Evolutionary conservation across 1,140 invertebrate species (phyloP).

Genomic region (Brachionus plicatilis): DNA sequence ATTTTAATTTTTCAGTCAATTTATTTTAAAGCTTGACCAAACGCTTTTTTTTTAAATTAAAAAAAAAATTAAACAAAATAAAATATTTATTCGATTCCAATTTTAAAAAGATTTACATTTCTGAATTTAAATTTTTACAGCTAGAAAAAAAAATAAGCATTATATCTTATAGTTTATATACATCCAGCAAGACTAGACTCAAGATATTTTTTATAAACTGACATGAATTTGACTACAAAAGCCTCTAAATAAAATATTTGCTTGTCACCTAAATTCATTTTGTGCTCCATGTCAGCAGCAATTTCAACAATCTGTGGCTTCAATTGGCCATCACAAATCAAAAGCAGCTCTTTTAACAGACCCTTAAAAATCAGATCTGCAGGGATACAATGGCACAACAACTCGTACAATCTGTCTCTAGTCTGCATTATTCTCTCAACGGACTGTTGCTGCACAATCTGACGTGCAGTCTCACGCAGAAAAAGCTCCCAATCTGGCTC

Average conservation of each 20-base stretch:
- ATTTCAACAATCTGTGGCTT: slow-evolving; percentile 75
- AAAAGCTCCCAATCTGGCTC: slow-evolving; percentile 90
- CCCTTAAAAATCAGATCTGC: slow-evolving; percentile 85
- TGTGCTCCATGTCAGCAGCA: slow-evolving; percentile 83
- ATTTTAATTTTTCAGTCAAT: neutral
- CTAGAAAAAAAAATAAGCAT: neutral
- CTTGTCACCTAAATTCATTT: slow-evolving; percentile 80
- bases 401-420: slow-evolving; percentile 80
- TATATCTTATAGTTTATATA: neutral
- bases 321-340: slow-evolving; percentile 80
- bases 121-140: neutral
- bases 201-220: slow-evolving; percentile 66
- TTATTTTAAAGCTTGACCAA: neutral
- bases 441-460: slow-evolving; percentile 80
- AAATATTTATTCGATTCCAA: neutral
- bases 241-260: slow-evolving; percentile 94
- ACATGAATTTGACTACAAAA: slow-evolving; percentile 92
- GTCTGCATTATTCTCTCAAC: slow-evolving; percentile 75
- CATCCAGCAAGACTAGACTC: slow-evolving; percentile 19
- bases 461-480: slow-evolving; percentile 72
- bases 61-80: neutral
- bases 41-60: neutral
- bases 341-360: slow-evolving; percentile 73
- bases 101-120: neutral
- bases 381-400: slow-evolving; percentile 87